A percentile compares a stretch with the other conserved stretches of the same genome.
Conservation (phyloP, 1,140 invertebrate genomes). For the Drosophila fuyamai region DNA sequence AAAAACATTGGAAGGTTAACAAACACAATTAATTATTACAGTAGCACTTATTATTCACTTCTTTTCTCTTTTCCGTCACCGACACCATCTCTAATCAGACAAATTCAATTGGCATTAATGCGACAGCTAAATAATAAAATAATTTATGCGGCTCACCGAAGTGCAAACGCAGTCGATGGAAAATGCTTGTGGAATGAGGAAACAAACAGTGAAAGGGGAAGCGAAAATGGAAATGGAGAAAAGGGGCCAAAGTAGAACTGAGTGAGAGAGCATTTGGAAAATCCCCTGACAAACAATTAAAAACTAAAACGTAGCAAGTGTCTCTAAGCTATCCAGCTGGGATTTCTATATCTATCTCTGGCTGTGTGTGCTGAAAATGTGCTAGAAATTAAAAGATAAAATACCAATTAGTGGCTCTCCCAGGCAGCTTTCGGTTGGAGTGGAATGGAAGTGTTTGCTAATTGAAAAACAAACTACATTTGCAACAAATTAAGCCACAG, state of each 20-base stretch:
- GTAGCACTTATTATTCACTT: constrained; percentile 13
- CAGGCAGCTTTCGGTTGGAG: constrained; percentile 29
- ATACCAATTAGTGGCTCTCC: constrained; percentile 71
- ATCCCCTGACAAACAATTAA: constrained; percentile 48
- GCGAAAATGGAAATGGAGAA: background rate
- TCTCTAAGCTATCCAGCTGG: constrained; percentile 50
- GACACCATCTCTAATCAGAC: constrained; percentile 32
- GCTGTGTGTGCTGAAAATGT: constrained; percentile 48
- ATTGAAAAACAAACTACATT: constrained; percentile 78
- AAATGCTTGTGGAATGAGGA: constrained; percentile 1
- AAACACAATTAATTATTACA: constrained; percentile 32
- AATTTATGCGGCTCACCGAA: constrained; percentile 67
- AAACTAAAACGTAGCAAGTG: constrained; percentile 59
- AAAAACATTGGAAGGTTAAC: background rate
- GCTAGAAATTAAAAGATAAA: constrained; percentile 79
- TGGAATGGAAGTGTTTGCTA: constrained; percentile 57
- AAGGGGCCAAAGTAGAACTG: constrained; percentile 3
- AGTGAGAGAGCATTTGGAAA: constrained; percentile 43
- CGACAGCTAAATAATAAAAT: constrained; percentile 66
- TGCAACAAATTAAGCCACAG: constrained; percentile 68
- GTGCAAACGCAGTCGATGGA: constrained; percentile 44
- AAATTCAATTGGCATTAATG: constrained; percentile 69
- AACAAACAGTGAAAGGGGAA: background rate
- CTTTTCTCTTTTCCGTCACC: constrained; percentile 11
- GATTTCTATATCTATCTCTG: constrained; percentile 28